Evolutionary conservation across 2,113 vertebrate genomes (phyloP), one percentile per base, ranked within the genome.

Genomic region (Xiphophorus maculatus): DNA sequence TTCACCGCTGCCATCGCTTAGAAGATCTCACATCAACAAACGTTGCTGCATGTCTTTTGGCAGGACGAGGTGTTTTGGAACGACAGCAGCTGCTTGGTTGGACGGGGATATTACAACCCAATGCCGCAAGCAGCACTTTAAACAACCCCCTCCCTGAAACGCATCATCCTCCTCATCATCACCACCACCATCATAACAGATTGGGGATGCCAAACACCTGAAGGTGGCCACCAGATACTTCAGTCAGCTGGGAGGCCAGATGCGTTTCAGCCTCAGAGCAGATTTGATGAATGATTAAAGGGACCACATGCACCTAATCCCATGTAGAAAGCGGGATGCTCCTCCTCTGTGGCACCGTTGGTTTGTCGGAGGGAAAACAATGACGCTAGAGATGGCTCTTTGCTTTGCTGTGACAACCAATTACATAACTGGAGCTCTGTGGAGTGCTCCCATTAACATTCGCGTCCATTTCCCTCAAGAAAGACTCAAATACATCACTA

Each of bases 361-460:
- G 84, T 86, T 83, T 75, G 87, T 78, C 71, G 61, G 83, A 83
- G 82, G 54, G 51, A 60, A 58, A 69, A 90, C 90, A 92, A 89
- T 93, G 87, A 89, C 85, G 85, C 68, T 72, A 63, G 86, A 83
- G 81, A 91, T 86, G 90, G 87, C 82, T 89, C 74, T 81, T 91
- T 61, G 27, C 89, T 85, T 72, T 62, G 91, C 90, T 86, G 58
- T 90, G 88, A 86, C 85, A 87, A 86, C 84, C 88, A 89, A 91
- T 93, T 93, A 93, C 93, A 92, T 93, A 93, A 93, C 91, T 85
- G 67, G 88, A 89, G 65, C 37, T 10, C 5, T 10, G 66, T 66
- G 14, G 69, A 85, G 80, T 28, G 86, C 82, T 81, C 81, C 83
- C 90, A 71, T 87, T 84, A 84, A 83, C 79, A 88, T 87, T 63